phyloP scores from a whole-genome alignment of 2,797 vertebrate species.

The Sparidentex hasta region DNA sequence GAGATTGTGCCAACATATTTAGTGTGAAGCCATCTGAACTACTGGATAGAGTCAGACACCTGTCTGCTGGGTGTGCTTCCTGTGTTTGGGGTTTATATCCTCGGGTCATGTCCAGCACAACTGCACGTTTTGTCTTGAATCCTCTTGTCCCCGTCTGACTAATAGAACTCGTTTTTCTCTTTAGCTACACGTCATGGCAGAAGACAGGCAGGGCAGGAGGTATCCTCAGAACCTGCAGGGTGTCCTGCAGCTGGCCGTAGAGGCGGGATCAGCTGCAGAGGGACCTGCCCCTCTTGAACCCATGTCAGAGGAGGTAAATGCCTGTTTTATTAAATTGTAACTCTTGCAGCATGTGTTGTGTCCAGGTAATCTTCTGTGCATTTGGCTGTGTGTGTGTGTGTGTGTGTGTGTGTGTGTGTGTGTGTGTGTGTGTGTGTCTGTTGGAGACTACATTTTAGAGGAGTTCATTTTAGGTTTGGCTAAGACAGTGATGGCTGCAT shows the following conservation, averaged over 20 bases:
- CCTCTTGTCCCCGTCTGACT: not conserved
- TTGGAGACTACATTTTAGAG: not conserved
- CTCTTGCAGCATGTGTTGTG: not conserved
- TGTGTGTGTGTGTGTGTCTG: not conserved
- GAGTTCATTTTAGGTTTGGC: not conserved
- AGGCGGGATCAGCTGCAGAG: conserved; percentile 86
- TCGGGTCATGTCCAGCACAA: not conserved
- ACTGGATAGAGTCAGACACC: not conserved
- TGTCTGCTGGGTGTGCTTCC: not conserved
- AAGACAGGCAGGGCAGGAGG: conserved; percentile 70
- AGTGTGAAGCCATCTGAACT: not conserved
- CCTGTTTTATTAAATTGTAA: not conserved
- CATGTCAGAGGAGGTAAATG: conserved; percentile 90
- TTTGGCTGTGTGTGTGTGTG: not conserved
- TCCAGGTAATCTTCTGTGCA: no score
- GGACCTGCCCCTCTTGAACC: conserved; percentile 78
- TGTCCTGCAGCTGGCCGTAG: conserved; percentile 90
- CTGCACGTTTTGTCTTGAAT: not conserved
- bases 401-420: not conserved
- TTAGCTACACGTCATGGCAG: conserved; percentile 76
- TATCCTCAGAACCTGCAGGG: conserved; percentile 89
- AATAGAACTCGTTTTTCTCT: not conserved
- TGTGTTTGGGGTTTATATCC: not conserved
- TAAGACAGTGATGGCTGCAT: no score
- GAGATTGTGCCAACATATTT: not conserved